phyloP scores from a whole-genome alignment of 2,888 invertebrate genomes.

The Machimus rusticus region DNA sequence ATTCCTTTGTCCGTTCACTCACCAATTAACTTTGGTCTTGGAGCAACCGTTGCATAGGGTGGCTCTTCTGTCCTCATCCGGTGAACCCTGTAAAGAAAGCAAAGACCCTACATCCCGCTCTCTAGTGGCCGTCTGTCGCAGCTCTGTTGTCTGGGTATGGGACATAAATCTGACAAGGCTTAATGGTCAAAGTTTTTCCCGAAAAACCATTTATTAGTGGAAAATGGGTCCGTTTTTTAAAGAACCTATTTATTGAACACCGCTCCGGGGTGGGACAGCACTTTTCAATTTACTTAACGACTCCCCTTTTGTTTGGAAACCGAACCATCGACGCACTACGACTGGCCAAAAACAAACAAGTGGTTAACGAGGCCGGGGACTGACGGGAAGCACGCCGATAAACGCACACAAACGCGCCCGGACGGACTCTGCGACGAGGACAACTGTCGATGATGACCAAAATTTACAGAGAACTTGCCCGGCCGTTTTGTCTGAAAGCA shows the following conservation, averaged over 20 bases:
- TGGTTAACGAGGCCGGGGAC: not conserved
- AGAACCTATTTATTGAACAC: not conserved
- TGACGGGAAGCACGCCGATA: not conserved
- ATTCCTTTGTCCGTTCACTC: not conserved
- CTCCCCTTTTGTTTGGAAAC: not conserved
- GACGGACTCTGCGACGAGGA: not conserved
- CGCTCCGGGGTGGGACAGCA: not conserved
- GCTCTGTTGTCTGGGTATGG: not conserved
- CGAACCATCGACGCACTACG: not conserved
- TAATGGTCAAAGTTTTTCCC: conserved; percentile 21
- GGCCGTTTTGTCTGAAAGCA: not conserved
- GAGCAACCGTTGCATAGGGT: not conserved
- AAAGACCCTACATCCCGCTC: not conserved
- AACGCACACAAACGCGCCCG: not conserved
- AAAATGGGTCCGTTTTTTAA: not conserved
- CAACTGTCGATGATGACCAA: not conserved
- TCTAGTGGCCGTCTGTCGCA: not conserved
- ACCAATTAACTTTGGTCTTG: not conserved
- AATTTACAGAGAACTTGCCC: not conserved
- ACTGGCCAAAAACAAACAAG: not conserved
- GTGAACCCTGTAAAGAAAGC: not conserved
- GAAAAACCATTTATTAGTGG: conserved; percentile 6
- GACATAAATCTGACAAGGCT: not conserved
- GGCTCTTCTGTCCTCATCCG: not conserved
- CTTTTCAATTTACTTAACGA: conserved; percentile 17